Conservation (phyloP, 2,888 invertebrate genomes). For the Clunio marinus region DNA sequence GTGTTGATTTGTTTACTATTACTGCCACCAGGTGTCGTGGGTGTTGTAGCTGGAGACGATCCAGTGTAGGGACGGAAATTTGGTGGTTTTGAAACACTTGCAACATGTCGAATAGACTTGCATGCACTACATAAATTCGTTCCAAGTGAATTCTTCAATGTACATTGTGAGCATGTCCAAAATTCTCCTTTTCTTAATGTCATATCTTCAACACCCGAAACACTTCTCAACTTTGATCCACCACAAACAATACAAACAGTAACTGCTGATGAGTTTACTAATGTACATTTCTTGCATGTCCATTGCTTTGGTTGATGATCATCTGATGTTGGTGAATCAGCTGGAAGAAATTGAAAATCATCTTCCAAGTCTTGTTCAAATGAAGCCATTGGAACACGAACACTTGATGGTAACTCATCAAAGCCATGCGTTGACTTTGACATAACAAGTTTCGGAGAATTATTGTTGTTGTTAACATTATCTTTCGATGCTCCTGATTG, state of each 20-base stretch:
- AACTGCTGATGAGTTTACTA: constrained; percentile 69
- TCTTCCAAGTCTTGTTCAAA: constrained; percentile 67
- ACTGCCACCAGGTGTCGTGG: constrained; percentile 28
- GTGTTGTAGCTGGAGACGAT: constrained; percentile 40
- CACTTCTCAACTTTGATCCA: constrained; percentile 71
- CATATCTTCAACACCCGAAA: constrained; percentile 61
- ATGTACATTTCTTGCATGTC: constrained; percentile 84
- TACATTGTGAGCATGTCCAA: constrained; percentile 78
- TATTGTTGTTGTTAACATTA: constrained; percentile 33
- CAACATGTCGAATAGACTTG: constrained; percentile 58
- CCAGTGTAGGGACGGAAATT: constrained; percentile 45
- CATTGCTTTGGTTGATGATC: constrained; percentile 56
- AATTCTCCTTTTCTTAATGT: constrained; percentile 68
- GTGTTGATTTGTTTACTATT: no score
- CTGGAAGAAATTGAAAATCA: constrained; percentile 59
- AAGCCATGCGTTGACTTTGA: constrained; percentile 41
- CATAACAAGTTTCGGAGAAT: constrained; percentile 18
- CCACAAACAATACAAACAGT: constrained; percentile 82
- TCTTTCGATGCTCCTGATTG: constrained; percentile 28
- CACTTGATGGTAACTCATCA: constrained; percentile 47
- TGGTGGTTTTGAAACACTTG: constrained; percentile 47
- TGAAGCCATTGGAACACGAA: constrained; percentile 60
- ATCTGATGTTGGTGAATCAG: constrained; percentile 42
- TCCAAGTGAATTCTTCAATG: constrained; percentile 71
- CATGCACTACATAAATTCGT: constrained; percentile 69